Evolutionary conservation across 1,140 invertebrate species (phyloP).

Genomic region (Trichonephila inaurata): DNA sequence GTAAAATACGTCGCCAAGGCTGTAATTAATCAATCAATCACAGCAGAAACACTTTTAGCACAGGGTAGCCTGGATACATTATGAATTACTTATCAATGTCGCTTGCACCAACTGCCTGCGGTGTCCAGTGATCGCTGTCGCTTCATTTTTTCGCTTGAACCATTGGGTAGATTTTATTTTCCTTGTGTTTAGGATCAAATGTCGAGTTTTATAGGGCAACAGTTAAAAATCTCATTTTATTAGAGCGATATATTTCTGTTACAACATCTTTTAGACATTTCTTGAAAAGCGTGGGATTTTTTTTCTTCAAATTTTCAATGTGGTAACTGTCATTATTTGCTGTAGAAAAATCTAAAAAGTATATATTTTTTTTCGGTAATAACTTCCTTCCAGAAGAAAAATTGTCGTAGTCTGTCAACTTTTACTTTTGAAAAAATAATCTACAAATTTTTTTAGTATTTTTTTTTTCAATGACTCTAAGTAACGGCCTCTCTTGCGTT

Average conservation of each 20-base stretch:
- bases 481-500: too few relatives aligned
- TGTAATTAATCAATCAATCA: conserved; percentile 31
- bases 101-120: neutral
- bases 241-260: neutral
- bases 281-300: neutral
- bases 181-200: neutral
- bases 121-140: neutral
- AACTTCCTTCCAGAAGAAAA: too few relatives aligned
- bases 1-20: neutral
- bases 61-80: conserved; percentile 14
- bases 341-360: neutral
- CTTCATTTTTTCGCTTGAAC: too few relatives aligned
- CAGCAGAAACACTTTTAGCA: neutral
- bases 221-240: neutral
- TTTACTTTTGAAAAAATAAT: too few relatives aligned
- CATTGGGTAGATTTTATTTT: neutral
- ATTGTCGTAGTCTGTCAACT: too few relatives aligned
- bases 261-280: neutral
- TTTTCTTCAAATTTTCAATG: too few relatives aligned
- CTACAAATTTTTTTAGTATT: too few relatives aligned
- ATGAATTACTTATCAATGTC: conserved; percentile 24
- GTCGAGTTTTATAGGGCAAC: neutral
- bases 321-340: neutral
- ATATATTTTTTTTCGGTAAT: too few relatives aligned
- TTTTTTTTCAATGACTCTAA: too few relatives aligned